Percentiles rank a stretch among this genome's conserved stretches.
Evolutionary conservation across 2,113 vertebrate genomes (phyloP).

Genomic region (Chloroceryle aenea): DNA sequence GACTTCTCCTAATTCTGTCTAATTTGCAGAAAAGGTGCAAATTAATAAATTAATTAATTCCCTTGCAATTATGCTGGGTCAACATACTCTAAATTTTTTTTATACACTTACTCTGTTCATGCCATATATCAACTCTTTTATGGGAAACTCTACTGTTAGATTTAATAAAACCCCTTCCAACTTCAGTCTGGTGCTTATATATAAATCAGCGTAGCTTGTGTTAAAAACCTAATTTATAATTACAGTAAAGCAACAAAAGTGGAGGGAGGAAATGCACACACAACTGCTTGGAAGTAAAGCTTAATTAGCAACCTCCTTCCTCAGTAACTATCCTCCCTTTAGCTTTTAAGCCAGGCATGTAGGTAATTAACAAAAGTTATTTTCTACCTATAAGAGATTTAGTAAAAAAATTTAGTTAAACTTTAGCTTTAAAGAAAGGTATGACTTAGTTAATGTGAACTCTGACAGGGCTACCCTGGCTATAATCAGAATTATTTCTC

Average conservation of each 20-base stretch:
- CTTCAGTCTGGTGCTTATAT: neutral
- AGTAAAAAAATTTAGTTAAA: neutral
- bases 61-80: neutral
- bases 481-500: neutral
- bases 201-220: conserved; percentile 2
- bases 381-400: neutral
- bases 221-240: conserved; percentile 19
- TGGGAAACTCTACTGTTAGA: neutral
- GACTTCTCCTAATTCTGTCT: neutral
- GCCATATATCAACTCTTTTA: conserved; percentile 28
- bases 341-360: neutral
- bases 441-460: neutral
- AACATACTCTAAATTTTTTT: neutral
- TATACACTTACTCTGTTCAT: neutral
- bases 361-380: neutral
- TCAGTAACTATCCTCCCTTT: neutral
- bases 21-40: neutral
- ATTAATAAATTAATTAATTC: no score
- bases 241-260: neutral
- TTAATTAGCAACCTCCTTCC: neutral
- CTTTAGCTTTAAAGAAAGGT: neutral
- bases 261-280: neutral
- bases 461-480: neutral
- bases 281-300: neutral
- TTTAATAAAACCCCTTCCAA: conserved; percentile 32